A percentile compares a stretch with the other conserved stretches of the same genome.
Conservation (phyloP, 2,113 vertebrate genomes). For the Phaetusa simplex region DNA sequence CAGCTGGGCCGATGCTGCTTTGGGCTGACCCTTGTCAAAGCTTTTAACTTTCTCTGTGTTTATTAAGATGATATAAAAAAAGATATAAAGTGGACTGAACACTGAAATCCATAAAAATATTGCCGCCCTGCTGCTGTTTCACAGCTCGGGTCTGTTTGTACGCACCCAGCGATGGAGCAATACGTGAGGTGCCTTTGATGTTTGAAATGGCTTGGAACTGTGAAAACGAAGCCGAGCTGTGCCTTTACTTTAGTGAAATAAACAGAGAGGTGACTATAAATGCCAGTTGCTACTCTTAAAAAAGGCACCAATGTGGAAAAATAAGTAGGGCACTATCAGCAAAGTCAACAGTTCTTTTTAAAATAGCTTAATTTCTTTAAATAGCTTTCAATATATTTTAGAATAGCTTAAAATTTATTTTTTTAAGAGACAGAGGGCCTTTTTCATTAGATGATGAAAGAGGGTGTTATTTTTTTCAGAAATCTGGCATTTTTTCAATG, state of each 20-base stretch:
- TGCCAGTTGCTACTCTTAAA: neutral
- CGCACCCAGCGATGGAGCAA: neutral
- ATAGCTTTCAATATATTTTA: constrained; percentile 10
- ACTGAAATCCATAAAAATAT: neutral
- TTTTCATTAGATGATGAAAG: constrained; percentile 24
- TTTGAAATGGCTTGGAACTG: neutral
- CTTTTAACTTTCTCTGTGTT: neutral
- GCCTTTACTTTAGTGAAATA: neutral
- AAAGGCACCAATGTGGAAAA: constrained; percentile 17
- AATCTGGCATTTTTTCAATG: constrained; percentile 14
- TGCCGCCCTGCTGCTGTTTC: neutral
- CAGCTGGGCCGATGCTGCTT: neutral
- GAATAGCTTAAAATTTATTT: neutral
- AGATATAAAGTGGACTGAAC: neutral
- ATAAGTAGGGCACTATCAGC: neutral
- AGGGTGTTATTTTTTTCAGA: constrained; percentile 4
- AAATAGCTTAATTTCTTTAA: constrained; percentile 30
- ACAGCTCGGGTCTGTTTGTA: neutral
- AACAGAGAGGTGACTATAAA: constrained; percentile 31
- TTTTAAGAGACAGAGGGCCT: neutral
- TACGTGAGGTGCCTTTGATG: neutral
- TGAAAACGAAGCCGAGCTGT: neutral
- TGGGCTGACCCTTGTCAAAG: neutral
- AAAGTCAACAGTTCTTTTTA: constrained; percentile 30
- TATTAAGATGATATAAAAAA: neutral